Conservation (phyloP, 2,797 vertebrate genomes). For the Thalassophryne amazonica region DNA sequence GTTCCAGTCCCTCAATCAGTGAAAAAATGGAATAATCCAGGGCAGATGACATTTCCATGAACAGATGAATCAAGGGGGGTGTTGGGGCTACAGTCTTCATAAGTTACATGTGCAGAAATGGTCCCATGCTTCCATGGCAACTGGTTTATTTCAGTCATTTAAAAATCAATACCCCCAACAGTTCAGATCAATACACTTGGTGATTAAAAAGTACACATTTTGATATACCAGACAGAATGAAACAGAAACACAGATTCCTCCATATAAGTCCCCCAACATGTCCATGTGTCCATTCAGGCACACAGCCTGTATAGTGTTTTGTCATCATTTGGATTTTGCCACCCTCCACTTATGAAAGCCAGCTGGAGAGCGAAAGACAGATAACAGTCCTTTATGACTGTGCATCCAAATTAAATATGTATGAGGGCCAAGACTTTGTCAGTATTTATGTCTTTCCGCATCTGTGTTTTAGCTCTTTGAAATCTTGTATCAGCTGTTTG, state of each 20-base stretch:
- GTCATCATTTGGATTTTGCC: constrained; percentile 32
- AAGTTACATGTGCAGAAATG: constrained; percentile 3
- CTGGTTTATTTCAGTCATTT: constrained; percentile 26
- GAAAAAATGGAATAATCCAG: not conserved
- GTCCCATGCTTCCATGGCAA: constrained; percentile 50
- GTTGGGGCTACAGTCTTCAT: too few species aligned
- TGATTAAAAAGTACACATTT: not conserved
- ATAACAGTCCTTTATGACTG: constrained; percentile 4
- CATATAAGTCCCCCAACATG: not conserved
- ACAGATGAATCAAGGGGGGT: constrained; percentile 1
- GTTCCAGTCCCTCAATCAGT: too few species aligned
- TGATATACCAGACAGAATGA: constrained; percentile 1
- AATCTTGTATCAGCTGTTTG: not conserved
- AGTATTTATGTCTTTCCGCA: not conserved
- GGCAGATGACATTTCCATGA: constrained; percentile 3
- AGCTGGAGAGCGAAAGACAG: constrained; percentile 57
- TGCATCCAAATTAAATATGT: not conserved
- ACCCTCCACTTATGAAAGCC: constrained; percentile 41
- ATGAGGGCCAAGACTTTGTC: not conserved
- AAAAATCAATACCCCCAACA: constrained; percentile 30
- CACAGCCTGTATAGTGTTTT: constrained; percentile 34
- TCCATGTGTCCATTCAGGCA: constrained; percentile 6
- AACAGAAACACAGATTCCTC: not conserved
- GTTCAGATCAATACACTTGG: not conserved
- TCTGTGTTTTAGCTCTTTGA: not conserved